A percentile compares a stretch with the other conserved stretches of the same genome.
Evolutionary conservation across 2,113 vertebrate genomes (phyloP).

Genomic region (Halichoerus grypus): DNA sequence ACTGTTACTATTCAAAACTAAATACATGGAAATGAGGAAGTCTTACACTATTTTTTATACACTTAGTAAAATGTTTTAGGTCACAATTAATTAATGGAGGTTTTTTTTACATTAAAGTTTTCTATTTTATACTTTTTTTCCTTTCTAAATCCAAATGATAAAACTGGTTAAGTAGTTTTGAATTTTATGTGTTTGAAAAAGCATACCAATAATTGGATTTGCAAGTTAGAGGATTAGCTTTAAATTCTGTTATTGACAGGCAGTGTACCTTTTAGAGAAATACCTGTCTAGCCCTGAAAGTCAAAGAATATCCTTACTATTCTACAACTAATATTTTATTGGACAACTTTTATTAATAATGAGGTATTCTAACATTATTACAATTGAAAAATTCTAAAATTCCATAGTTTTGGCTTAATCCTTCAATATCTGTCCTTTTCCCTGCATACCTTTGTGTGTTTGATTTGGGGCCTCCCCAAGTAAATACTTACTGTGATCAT

Average conservation of each 20-base stretch:
- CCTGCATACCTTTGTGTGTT: background rate
- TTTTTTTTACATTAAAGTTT: slow-evolving; percentile 13
- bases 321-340: slow-evolving; percentile 5
- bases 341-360: slow-evolving; percentile 40
- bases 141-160: slow-evolving; percentile 22
- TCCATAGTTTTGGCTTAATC: background rate
- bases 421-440: background rate
- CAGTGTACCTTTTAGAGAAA: slow-evolving; percentile 50
- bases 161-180: slow-evolving; percentile 41
- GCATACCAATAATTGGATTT: background rate
- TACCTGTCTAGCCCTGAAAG: background rate
- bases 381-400: slow-evolving; percentile 36
- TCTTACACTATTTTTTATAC: slow-evolving; percentile 8
- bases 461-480: slow-evolving; percentile 14
- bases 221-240: slow-evolving; percentile 13
- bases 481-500: slow-evolving; percentile 50
- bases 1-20: slow-evolving; percentile 41
- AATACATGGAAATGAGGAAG: slow-evolving; percentile 19
- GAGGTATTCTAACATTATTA: background rate
- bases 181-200: slow-evolving; percentile 48
- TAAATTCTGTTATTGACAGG: slow-evolving; percentile 40
- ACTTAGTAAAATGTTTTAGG: slow-evolving; percentile 45
- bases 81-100: slow-evolving; percentile 24
- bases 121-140: slow-evolving; percentile 13
- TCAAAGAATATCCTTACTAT: slow-evolving; percentile 12